A percentile compares a stretch with the other conserved stretches of the same genome.
phyloP scores from a whole-genome alignment of 2,888 invertebrate genomes.

The Phytoseiulus persimilis region DNA sequence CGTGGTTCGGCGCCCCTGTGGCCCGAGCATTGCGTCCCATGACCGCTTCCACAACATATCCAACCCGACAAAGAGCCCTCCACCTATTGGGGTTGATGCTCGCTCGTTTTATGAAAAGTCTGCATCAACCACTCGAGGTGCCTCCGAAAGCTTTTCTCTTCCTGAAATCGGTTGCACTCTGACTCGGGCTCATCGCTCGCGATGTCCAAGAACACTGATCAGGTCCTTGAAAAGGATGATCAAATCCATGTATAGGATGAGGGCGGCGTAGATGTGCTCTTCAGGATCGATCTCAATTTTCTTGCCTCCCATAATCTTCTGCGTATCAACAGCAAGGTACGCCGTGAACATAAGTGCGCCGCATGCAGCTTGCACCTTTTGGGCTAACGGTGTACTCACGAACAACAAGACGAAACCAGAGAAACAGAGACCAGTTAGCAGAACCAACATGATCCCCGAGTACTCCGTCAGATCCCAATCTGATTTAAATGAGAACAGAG shows the following conservation, averaged over 20 bases:
- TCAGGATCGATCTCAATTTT: conserved; percentile 58
- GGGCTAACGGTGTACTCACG: conserved; percentile 47
- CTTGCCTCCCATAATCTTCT: conserved; percentile 60
- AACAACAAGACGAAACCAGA: conserved; percentile 54
- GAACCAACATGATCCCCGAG: conserved; percentile 54
- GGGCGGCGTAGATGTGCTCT: conserved; percentile 59
- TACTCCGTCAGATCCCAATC: conserved; percentile 56
- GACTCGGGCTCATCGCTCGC: no score
- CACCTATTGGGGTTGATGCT: no score
- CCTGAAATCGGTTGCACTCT: no score
- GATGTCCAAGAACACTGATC: no score
- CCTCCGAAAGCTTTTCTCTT: no score
- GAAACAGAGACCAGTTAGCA: conserved; percentile 53
- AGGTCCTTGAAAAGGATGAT: conserved; percentile 54
- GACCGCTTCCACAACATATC: no score
- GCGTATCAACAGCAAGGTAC: conserved; percentile 61
- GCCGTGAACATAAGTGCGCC: conserved; percentile 56
- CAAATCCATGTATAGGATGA: conserved; percentile 60
- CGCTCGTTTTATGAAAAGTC: no score
- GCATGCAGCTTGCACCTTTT: conserved; percentile 53
- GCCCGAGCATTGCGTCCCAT: no score
- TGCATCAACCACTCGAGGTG: no score
- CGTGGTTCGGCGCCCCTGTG: no score
- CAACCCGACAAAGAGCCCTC: no score
- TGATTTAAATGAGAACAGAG: conserved; percentile 55